phyloP scores from a whole-genome alignment of 1,140 invertebrate species.

The Sycophila sp. region DNA sequence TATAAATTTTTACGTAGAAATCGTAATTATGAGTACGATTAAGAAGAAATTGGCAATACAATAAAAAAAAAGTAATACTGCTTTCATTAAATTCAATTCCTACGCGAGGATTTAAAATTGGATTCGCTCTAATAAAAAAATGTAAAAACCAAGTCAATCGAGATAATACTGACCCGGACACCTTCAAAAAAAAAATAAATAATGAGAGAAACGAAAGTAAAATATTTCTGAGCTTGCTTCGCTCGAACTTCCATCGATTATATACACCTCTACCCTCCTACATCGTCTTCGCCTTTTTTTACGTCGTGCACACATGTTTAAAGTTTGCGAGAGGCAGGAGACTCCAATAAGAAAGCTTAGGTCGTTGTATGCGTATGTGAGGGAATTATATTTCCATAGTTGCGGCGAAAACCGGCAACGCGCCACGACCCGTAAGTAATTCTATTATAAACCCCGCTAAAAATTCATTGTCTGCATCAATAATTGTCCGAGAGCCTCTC shows the following conservation, averaged over 20 bases:
- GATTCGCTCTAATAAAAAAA: too few relatives aligned
- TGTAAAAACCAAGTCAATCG: neutral
- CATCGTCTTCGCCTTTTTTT: neutral
- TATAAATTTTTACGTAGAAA: too few relatives aligned
- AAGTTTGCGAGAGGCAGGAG: too few relatives aligned
- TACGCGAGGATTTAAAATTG: too few relatives aligned
- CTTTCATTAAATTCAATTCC: too few relatives aligned
- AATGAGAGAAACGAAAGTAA: neutral
- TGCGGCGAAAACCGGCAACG: neutral
- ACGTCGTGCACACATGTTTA: neutral
- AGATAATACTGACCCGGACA: neutral
- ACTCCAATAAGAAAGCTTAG: too few relatives aligned
- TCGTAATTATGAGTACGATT: too few relatives aligned
- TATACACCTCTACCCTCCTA: neutral
- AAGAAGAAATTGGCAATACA: too few relatives aligned
- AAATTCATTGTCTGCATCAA: constrained; percentile 1
- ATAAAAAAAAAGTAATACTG: too few relatives aligned
- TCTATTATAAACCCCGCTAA: neutral
- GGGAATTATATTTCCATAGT: too few relatives aligned
- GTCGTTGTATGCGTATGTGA: neutral
- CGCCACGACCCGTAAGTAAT: neutral
- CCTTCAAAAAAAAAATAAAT: too few relatives aligned
- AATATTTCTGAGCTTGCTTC: neutral
- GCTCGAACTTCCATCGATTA: neutral
- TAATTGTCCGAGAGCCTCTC: neutral